These are phyloP conservation scores for Scolopax rusticola DNA, from an alignment of 2,797 vertebrate genomes.

Conservation along the genomic window DNA sequence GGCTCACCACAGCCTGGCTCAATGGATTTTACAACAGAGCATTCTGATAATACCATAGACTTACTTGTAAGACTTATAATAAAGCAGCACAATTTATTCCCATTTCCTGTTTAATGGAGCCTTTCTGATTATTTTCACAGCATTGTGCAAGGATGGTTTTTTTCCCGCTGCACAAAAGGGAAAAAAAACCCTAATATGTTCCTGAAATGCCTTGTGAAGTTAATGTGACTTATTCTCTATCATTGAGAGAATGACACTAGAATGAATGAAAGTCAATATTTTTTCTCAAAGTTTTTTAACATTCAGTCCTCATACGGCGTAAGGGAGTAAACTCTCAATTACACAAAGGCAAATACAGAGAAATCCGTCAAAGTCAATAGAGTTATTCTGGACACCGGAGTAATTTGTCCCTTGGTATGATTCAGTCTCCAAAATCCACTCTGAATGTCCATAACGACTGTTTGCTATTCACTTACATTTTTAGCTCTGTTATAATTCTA, in stretches of 20 bases:
- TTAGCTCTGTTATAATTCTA: slow-evolving; percentile 40
- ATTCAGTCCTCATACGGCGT: not conserved
- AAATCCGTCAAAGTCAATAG: slow-evolving; percentile 54
- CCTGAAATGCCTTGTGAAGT: slow-evolving; percentile 13
- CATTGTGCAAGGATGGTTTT: not conserved
- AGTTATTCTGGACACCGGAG: slow-evolving; percentile 54
- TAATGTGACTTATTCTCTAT: slow-evolving; percentile 7
- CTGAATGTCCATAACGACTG: slow-evolving; percentile 16
- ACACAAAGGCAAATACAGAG: slow-evolving; percentile 41
- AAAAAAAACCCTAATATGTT: not conserved
- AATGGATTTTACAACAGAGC: not conserved
- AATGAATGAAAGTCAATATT: slow-evolving; percentile 15
- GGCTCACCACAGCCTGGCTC: not conserved
- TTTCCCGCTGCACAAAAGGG: not conserved
- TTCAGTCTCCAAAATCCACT: slow-evolving; percentile 50
- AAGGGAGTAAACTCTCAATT: slow-evolving; percentile 57
- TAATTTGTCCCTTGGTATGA: slow-evolving; percentile 60
- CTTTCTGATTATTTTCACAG: slow-evolving; percentile 18
- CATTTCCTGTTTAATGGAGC: not conserved
- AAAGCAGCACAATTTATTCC: not conserved
- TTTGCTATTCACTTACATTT: slow-evolving; percentile 38
- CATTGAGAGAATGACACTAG: slow-evolving; percentile 1
- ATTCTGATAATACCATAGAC: not conserved
- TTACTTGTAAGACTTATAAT: not conserved
- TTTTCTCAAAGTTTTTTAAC: slow-evolving; percentile 31